Base-by-base conservation (phyloP, 30 jellyfish, hydroid and myxozoan genomes). In the Pseudorhiza aurosa region DNA sequence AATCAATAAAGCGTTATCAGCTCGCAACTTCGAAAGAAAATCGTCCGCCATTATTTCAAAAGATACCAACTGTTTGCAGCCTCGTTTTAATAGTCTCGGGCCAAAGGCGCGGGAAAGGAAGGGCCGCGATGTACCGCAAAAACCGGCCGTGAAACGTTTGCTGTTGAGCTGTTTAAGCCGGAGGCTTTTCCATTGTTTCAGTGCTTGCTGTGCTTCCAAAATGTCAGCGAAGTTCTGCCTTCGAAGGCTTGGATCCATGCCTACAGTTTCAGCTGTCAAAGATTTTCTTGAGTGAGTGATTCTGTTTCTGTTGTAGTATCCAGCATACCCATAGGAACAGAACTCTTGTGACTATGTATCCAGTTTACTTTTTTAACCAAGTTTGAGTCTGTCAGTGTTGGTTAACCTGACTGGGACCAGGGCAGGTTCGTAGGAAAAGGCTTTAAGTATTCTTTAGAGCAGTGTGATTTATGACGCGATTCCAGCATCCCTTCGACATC, bases 11-110 rank as follows among this genome's bases (percentile, higher is more conserved):
- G 67, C 86, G 33, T 73, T 73, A 18, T 73, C 86, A 33, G 28
- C 45, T 35, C 86, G 86, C 42, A 73, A 58, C 86, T 53, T 57
- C 14, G 75, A 10, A 36, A 50, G 37, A 1, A 73, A 29, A 12
- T 53, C 75, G 11, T 73, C 86, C 49, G 86, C 86, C 86, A 73
- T 73, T 53, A 31, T 33, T 64, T 36, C 19, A 53, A 53, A 53
- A 53, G 50, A 12, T 39, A 39, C 12, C 50, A 7, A 12, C 50
- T 5, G 12, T 5, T 5, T 39, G 12, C 50, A 5, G 50, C 50
- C 50, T 39, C 50, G 50, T 39, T 39, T 39, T 39, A 7, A 39
- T 39, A 7, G 12, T 5, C 50, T 12, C 50, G 12, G 12, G 10
- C 7, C 50, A 39, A 39, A 7, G 50, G 50, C n/a, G n/a, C 50